These are phyloP conservation scores for Trisateles emortualis DNA, from an alignment of 2,888 invertebrate species.

Conservation along the genomic window DNA sequence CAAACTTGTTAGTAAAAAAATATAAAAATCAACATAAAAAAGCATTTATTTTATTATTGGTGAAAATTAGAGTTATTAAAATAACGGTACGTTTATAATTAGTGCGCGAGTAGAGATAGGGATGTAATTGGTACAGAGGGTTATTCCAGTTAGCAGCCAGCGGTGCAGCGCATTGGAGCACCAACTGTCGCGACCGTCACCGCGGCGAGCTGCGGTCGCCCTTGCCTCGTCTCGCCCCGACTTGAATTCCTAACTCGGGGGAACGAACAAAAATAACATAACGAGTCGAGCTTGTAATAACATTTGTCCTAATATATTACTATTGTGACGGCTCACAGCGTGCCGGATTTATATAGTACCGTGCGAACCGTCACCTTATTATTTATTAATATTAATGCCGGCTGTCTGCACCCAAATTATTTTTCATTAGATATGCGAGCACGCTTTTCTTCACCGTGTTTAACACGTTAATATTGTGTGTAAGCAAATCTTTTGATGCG, in stretches of 20 bases:
- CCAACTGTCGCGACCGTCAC: slow-evolving; percentile 32
- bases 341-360: slow-evolving; percentile 77
- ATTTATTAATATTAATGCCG: slow-evolving; percentile 81
- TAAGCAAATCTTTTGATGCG: slow-evolving; percentile 69
- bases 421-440: slow-evolving; percentile 73
- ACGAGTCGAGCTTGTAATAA: slow-evolving; percentile 83
- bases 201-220: slow-evolving; percentile 29
- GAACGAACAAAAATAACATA: slow-evolving; percentile 82
- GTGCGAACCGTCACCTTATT: slow-evolving; percentile 80
- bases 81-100: slow-evolving; percentile 7
- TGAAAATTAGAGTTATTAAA: too few relatives aligned
- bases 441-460: slow-evolving; percentile 55
- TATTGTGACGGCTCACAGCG: slow-evolving; percentile 80
- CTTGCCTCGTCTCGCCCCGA: slow-evolving; percentile 53
- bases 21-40: too few relatives aligned
- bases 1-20: too few relatives aligned
- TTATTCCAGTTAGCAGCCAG: slow-evolving; percentile 29
- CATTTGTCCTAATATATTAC: slow-evolving; percentile 85
- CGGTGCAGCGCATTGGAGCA: slow-evolving; percentile 12
- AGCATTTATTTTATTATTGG: too few relatives aligned
- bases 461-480: slow-evolving; percentile 65
- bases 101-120: slow-evolving; percentile 1
- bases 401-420: slow-evolving; percentile 76
- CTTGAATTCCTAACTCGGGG: slow-evolving; percentile 66
- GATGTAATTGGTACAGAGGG: slow-evolving; percentile 19